Percentiles rank a stretch among this genome's conserved stretches.
Evolutionary conservation across 2,113 vertebrate species (phyloP).

Genomic region (Myotis yumanensis): DNA sequence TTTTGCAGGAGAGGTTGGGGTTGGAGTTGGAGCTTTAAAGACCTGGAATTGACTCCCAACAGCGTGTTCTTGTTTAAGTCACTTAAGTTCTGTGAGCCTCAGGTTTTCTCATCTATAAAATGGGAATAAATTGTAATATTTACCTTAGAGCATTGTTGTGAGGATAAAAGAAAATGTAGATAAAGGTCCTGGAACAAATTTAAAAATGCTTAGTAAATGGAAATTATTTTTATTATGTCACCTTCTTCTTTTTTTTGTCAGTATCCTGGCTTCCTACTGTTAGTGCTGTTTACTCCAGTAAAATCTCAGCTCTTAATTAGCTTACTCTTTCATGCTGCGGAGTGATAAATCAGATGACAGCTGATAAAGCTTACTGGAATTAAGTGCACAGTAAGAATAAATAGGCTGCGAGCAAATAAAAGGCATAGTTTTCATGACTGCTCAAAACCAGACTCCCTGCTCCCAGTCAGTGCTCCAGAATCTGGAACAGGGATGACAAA

Average conservation of each 20-base stretch:
- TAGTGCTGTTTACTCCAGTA: background rate
- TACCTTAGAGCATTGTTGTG: background rate
- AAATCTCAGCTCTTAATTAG: constrained; percentile 24
- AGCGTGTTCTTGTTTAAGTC: background rate
- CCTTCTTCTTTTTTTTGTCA: background rate
- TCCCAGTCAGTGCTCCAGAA: background rate
- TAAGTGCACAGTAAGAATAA: background rate
- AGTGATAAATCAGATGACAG: background rate
- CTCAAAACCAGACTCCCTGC: constrained; percentile 7
- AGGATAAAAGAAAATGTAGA: background rate
- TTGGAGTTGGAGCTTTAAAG: background rate
- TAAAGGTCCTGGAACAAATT: background rate
- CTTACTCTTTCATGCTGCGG: background rate
- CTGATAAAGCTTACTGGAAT: background rate
- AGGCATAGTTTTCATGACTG: constrained; percentile 23
- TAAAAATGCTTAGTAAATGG: constrained; percentile 20
- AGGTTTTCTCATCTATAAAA: constrained; percentile 3
- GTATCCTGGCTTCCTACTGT: background rate
- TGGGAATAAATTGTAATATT: background rate
- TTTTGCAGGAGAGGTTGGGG: background rate
- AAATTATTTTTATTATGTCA: constrained; percentile 15
- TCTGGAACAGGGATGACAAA: background rate
- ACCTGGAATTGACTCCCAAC: background rate
- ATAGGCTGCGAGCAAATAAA: background rate
- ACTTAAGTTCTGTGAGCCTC: background rate